Base-by-base conservation (phyloP, 2,797 vertebrate species). In the Tragelaphus oryx region DNA sequence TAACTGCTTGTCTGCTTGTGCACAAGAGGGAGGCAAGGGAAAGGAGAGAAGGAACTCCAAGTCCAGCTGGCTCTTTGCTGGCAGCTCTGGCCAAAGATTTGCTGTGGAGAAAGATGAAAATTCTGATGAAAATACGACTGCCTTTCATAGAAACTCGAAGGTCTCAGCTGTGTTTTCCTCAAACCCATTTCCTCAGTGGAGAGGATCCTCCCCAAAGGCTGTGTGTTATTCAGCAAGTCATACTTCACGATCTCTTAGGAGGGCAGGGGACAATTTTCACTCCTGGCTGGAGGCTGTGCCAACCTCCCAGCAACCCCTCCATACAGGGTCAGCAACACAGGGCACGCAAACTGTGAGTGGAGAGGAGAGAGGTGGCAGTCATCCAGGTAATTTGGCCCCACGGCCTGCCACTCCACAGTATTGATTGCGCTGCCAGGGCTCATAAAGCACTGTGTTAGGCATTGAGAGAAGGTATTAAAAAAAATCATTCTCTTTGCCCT, bases 21-120 rank as follows among this genome's bases (percentile, higher is more conserved):
- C 96, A 97, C 97, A 89, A 97, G 95, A 97, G 96, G 96, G 96
- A 97, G 94, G 96, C 92, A 95, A 87, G 90, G 71, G 92, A 78
- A 95, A 93, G 87, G 82, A 94, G 65, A 94, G 71, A 76, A 74
- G 48, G 48, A 59, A 93, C n/a, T 46, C 55, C 41, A 57, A 24
- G 59, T 48, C 87, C 79, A 30, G 50, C 84, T 62, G 87, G 68
- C 33, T 95, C n/a, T 91, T 87, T 24, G 80, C 65, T 68, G 78
- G 85, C 85, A 48, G 75, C 83, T 91, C 60, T 79, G 52, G 81
- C 71, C 89, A 76, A 87, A 81, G 46, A 30, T 96, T 60, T 65
- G 71, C 44, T 91, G 62, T 14, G 82, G 55, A 95, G 80, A 46
- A 84, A 95, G 91, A 37, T 17, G 80, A 59, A 59, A 4, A 52